Evolutionary conservation across 2,888 invertebrate genomes (phyloP).

Genomic region (Stramonita haemastoma): DNA sequence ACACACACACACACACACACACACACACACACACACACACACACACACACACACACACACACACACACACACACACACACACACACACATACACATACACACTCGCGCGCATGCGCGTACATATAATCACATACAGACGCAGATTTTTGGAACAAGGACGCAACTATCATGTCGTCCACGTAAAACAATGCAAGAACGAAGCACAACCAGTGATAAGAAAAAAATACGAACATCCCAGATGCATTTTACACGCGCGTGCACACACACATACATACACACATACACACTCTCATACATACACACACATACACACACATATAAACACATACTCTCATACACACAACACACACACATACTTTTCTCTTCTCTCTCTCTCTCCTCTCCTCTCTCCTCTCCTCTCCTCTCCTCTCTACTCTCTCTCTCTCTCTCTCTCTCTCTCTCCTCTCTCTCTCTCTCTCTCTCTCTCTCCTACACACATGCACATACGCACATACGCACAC

Average conservation of each 20-base stretch:
- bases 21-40: neutral
- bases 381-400: no score
- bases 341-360: neutral
- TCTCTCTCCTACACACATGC: neutral
- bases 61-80: constrained; percentile 6
- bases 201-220: constrained; percentile 16
- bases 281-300: neutral
- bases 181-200: neutral
- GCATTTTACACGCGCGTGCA: neutral
- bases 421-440: no score
- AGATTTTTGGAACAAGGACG: neutral
- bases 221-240: neutral
- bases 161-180: neutral
- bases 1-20: no score
- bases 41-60: constrained; percentile 21
- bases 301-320: neutral
- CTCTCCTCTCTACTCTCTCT: no score
- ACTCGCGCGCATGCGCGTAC: neutral
- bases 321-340: neutral
- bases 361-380: no score
- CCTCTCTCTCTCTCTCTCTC: no score
- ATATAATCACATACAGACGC: neutral
- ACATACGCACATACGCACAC: neutral
- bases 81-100: constrained; percentile 16
- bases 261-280: neutral